Conservation (phyloP, 30 jellyfish, hydroid and myxozoan genomes). For the Aurelia coerulea region DNA sequence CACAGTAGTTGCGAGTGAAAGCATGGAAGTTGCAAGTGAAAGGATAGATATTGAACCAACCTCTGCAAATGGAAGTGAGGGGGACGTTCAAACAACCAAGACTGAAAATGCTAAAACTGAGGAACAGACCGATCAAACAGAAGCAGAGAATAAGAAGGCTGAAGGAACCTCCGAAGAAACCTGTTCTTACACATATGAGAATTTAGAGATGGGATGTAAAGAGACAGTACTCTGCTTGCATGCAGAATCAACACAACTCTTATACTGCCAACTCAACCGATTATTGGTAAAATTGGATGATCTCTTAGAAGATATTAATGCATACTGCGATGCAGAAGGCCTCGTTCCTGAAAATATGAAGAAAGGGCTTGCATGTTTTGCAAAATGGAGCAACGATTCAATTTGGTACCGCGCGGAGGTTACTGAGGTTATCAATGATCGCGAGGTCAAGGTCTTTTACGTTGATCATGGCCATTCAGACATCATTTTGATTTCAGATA, state of each 20-base stretch:
- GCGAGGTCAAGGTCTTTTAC: slow-evolving; percentile 48
- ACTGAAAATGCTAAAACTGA: neutral
- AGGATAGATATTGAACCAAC: neutral
- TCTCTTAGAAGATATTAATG: slow-evolving; percentile 10
- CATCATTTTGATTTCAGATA: slow-evolving; percentile 8
- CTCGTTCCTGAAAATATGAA: neutral
- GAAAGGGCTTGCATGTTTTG: slow-evolving; percentile 41
- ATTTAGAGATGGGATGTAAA: slow-evolving; percentile 13
- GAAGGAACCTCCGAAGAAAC: neutral
- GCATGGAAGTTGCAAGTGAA: neutral
- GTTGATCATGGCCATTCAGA: slow-evolving; percentile 78
- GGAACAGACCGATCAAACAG: neutral
- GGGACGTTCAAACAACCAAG: neutral
- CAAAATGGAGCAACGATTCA: neutral
- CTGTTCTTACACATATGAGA: neutral
- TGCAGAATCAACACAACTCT: slow-evolving; percentile 16
- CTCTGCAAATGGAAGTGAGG: neutral
- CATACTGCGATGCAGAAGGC: slow-evolving; percentile 13
- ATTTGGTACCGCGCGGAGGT: slow-evolving; percentile 60
- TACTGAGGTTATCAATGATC: neutral
- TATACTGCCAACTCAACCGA: slow-evolving; percentile 14
- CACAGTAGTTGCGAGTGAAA: neutral
- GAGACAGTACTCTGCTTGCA: slow-evolving; percentile 19
- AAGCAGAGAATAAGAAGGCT: neutral
- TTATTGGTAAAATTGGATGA: neutral